Base-by-base conservation (phyloP, 2,797 vertebrate species). In the Acrossocheilus wenchowensis region DNA sequence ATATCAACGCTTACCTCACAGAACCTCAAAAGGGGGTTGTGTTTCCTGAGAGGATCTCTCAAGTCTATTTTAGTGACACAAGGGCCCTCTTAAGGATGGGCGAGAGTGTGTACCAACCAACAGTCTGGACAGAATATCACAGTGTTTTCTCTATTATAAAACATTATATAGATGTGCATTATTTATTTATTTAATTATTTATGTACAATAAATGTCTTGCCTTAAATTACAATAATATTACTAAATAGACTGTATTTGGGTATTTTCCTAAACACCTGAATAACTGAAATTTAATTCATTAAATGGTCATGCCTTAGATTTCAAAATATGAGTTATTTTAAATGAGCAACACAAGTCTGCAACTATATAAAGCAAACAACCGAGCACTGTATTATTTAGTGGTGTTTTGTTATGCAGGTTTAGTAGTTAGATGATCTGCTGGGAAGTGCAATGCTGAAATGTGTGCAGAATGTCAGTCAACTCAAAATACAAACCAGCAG, bases 1-100 rank as follows among this genome's bases (percentile, higher is more conserved):
- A 93, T 89, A 90, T 60, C 82, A 48, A 82, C 45, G 73, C 48
- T 79, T 82, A 68, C 73, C 60, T 52, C 60, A 54, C 52, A 84
- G 23, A 78, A 52, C 1, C 68, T 82, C 48, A 71, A 73, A 60
- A 82, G 39, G 3, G 15, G 9, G 50, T 23, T 73, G 36, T 57
- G 39, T 34, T 60, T 60, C 14, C 36, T 43, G n/a, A 60, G 50
- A 72, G 15, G 23, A 60, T 43, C 39, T 73, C 19, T 83, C 36
- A 45, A 82, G 36, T 66, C 26, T 34, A 8, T 66, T 34, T 66
- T 34, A 3, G 14, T 34, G 64, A 66, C 30, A 34, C 64, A 66
- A 34, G 64, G 64, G 26, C 26, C 26, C 12, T 64, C 26, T 64
- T 64, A 66, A 34, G 14, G 26, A 66, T 15, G 30, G 64, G 30